Percentiles rank a stretch among this genome's conserved stretches.
Evolutionary conservation across 2,797 vertebrate genomes (phyloP).

Genomic region (Fistularia commersonii): DNA sequence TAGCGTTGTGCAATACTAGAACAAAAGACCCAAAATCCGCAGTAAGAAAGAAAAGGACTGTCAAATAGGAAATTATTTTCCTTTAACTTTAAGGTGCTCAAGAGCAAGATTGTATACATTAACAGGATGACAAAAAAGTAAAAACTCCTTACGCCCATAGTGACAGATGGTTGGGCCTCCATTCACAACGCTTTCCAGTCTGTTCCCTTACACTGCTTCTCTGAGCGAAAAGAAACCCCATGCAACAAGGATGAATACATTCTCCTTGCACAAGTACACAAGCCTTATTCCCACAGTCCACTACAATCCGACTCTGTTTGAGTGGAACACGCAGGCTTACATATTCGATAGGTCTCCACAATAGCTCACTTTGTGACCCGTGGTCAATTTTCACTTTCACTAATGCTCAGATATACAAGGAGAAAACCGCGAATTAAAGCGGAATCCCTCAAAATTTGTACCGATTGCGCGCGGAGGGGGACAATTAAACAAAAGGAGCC

Average conservation of each 20-base stretch:
- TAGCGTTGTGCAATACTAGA: slow-evolving; percentile 13
- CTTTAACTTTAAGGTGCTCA: slow-evolving; percentile 19
- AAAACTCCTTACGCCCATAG: slow-evolving; percentile 38
- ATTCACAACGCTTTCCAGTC: slow-evolving; percentile 58
- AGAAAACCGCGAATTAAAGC: slow-evolving; percentile 1
- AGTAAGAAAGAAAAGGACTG: slow-evolving; percentile 16
- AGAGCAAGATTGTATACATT: slow-evolving; percentile 26
- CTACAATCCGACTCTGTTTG: slow-evolving; percentile 27
- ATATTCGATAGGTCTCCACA: slow-evolving; percentile 30
- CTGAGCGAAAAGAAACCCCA: slow-evolving; percentile 65
- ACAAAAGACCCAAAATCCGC: slow-evolving; percentile 28
- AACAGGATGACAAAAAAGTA: slow-evolving; percentile 20
- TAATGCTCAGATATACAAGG: not conserved
- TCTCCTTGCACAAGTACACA: slow-evolving; percentile 42
- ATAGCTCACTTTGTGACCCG: slow-evolving; percentile 2
- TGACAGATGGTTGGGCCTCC: slow-evolving; percentile 62
- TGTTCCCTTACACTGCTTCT: slow-evolving; percentile 58
- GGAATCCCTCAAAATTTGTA: too few species aligned
- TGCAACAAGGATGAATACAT: slow-evolving; percentile 49
- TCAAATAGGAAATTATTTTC: slow-evolving; percentile 14
- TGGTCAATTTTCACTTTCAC: slow-evolving; percentile 1
- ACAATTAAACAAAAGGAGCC: slow-evolving; percentile 20
- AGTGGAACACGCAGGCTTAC: slow-evolving; percentile 24
- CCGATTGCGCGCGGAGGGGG: slow-evolving; percentile 5
- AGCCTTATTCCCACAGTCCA: slow-evolving; percentile 45